Conservation (phyloP, 2,113 vertebrate genomes). For the Astatotilapia flaviijosephi region DNA sequence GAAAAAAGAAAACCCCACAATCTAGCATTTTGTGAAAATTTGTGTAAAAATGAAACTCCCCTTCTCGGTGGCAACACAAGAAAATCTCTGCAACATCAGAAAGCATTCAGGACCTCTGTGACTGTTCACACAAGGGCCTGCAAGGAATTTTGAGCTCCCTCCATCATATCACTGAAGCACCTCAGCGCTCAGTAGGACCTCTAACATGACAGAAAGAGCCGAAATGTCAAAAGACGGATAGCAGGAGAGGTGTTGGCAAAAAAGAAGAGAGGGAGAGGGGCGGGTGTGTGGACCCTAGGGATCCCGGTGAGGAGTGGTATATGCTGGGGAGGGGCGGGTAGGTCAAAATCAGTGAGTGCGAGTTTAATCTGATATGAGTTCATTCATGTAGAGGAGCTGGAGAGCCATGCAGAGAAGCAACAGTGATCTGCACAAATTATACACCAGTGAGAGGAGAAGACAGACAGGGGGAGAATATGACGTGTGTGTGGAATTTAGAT, state of each 20-base stretch:
- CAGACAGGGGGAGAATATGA: slow-evolving; percentile 20
- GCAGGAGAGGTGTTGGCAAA: slow-evolving; percentile 36
- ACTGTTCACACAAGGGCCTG: slow-evolving; percentile 16
- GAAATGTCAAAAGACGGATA: slow-evolving; percentile 63
- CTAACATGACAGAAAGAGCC: slow-evolving; percentile 55
- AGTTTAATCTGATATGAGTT: slow-evolving; percentile 63
- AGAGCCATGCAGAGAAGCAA: slow-evolving; percentile 51
- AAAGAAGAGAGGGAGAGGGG: not conserved
- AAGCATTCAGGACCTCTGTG: slow-evolving; percentile 40
- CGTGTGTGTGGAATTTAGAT: slow-evolving; percentile 54
- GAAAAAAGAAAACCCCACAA: not conserved
- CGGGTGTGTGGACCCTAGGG: slow-evolving; percentile 20
- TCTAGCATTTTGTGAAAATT: not conserved
- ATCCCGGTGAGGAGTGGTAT: slow-evolving; percentile 24
- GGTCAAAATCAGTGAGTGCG: slow-evolving; percentile 45
- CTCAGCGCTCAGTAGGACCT: slow-evolving; percentile 49
- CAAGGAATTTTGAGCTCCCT: slow-evolving; percentile 8
- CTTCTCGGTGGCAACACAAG: not conserved
- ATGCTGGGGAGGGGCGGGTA: not conserved
- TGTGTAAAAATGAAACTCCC: not conserved
- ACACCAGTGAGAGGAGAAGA: slow-evolving; percentile 24
- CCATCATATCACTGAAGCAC: slow-evolving; percentile 28
- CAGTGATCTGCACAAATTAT: slow-evolving; percentile 63
- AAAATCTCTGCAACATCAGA: slow-evolving; percentile 11
- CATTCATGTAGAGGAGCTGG: slow-evolving; percentile 61